Percentiles rank a stretch among this genome's conserved stretches.
phyloP scores from a whole-genome alignment of 2,113 vertebrate genomes.

The Pluvialis apricaria region DNA sequence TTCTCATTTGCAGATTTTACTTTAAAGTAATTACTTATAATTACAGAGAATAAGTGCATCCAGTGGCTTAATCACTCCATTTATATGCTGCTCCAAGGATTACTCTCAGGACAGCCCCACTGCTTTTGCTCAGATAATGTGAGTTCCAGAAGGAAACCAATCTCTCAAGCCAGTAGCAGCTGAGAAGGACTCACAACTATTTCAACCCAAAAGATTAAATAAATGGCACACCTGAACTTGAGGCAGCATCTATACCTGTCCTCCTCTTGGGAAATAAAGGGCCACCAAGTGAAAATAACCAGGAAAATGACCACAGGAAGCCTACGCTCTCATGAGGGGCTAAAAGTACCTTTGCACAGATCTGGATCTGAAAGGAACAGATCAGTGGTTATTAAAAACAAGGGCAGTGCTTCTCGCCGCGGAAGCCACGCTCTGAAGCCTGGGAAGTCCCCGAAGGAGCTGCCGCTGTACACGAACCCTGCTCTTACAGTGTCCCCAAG shows the following conservation, averaged over 20 bases:
- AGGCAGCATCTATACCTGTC: neutral
- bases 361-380: neutral
- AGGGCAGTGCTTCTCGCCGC: neutral
- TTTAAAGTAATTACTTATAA: conserved; percentile 54
- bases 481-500: accelerated
- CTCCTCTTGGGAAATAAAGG: neutral
- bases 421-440: neutral
- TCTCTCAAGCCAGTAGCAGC: neutral
- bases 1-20: conserved; percentile 47
- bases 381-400: neutral
- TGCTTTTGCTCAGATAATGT: conserved; percentile 7
- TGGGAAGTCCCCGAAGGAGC: neutral
- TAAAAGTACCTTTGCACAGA: neutral
- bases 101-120: conserved; percentile 11
- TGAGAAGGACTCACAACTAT: neutral
- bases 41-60: conserved; percentile 36
- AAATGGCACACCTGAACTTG: neutral
- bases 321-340: neutral
- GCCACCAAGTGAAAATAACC: neutral
- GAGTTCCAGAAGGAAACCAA: conserved; percentile 12
- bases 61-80: conserved; percentile 43
- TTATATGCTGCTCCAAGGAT: conserved; percentile 11
- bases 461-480: accelerated
- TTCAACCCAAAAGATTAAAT: conserved; percentile 6
- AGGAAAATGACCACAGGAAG: neutral